Evolutionary conservation across 1,140 invertebrate genomes (phyloP), one percentile per base, ranked within the genome.

Genomic region (Aporrectodea caliginosa): DNA sequence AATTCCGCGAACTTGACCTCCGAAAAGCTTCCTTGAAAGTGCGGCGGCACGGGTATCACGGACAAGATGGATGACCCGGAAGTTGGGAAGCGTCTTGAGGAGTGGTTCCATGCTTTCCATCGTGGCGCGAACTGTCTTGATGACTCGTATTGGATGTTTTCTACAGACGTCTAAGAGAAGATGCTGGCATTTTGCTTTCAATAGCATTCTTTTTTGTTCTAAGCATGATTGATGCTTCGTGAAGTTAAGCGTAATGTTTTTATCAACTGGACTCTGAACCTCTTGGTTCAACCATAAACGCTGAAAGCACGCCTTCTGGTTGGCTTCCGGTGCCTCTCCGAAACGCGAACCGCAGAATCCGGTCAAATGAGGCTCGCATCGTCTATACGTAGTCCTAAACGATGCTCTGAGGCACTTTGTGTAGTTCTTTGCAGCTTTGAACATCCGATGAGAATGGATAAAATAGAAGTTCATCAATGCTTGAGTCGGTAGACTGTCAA

Each of bases 71-170:
- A 72, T 72, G 2, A 72, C 70, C 12, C 70, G 6, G n/a, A 72
- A n/a, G 30, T 72, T 72, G 70, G 30, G n/a, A 72, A 27, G 2
- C 12, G n/a, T 6, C 70, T 72, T n/a, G n/a, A 72, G 70, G 12
- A 72, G 12, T 31, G n/a, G 70, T 27, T 27, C 12, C 70, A 72
- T 72, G 70, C 70, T 72, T 27, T 2, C 70, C 70, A 72, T 72
- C 12, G 70, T 72, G 2, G 70, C 70, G 2, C 70, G 70, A 31
- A 72, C 70, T n/a, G 30, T 31, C 27, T 72, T 72, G n/a, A 31
- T 72, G n/a, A 31, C 70, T 6, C 70, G 70, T 6, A 72, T n/a
- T 27, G n/a, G 12, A n/a, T 12, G 30, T 6, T 31, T 72, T n/a
- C 30, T 2, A 31, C 70, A 72, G n/a, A 12, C 2, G 70, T 27